phyloP scores from a whole-genome alignment of 2,797 vertebrate species.

The Microhierax caerulescens region DNA sequence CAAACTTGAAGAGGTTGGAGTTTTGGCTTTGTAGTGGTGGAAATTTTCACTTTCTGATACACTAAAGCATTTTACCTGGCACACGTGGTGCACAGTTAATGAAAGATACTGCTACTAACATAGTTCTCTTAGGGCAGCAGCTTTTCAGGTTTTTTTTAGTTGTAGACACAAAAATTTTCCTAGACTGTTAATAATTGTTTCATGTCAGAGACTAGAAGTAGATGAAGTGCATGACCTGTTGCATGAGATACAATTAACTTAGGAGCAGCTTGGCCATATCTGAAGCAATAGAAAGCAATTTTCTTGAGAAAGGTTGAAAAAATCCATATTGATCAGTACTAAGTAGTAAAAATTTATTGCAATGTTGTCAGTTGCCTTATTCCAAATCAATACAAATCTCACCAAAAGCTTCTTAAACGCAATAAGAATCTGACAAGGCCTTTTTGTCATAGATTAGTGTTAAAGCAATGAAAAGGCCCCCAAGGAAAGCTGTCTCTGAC shows the following conservation, averaged over 20 bases:
- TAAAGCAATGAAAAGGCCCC: constrained; percentile 78
- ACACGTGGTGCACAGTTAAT: not conserved
- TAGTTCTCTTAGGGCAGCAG: not conserved
- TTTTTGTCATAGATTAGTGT: constrained; percentile 83
- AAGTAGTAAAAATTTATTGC: constrained; percentile 90
- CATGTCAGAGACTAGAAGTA: not conserved
- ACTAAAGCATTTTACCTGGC: not conserved
- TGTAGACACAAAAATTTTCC: not conserved
- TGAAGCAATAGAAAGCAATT: constrained; percentile 83
- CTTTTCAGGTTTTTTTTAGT: not conserved
- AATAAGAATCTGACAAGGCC: constrained; percentile 79
- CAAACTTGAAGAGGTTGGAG: not conserved
- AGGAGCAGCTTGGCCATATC: constrained; percentile 69
- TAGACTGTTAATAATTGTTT: constrained; percentile 21
- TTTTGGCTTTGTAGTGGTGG: not conserved
- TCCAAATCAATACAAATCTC: constrained; percentile 88
- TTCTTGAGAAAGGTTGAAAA: constrained; percentile 83
- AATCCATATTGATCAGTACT: constrained; percentile 89
- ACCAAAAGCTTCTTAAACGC: constrained; percentile 82
- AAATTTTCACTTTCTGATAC: not conserved
- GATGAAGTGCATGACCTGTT: constrained; percentile 73
- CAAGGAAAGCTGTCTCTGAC: constrained; percentile 70
- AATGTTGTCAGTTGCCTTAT: constrained; percentile 78
- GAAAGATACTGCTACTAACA: not conserved
- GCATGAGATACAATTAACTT: constrained; percentile 79